phyloP scores from a whole-genome alignment of 1,140 invertebrate species.

The Agrilus planipennis region DNA sequence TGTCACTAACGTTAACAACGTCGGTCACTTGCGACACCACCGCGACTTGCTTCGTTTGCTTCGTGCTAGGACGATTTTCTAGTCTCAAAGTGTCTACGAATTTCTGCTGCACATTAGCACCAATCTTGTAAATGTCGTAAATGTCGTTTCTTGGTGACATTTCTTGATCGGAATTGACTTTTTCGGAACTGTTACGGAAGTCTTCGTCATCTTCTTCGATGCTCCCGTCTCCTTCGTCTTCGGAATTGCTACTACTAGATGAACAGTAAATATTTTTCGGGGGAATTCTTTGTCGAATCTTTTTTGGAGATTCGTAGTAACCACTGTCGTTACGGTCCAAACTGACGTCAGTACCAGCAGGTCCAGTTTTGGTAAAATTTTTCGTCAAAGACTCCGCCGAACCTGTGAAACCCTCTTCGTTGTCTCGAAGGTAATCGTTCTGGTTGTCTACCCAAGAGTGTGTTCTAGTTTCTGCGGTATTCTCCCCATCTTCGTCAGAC shows the following conservation, averaged over 20 bases:
- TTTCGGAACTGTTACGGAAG: slow-evolving; percentile 3
- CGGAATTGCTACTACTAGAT: slow-evolving; percentile 13
- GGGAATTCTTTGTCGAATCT: slow-evolving; percentile 26
- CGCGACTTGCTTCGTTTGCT: no score
- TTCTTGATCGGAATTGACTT: neutral
- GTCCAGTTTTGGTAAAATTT: no score
- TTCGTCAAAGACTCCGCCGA: slow-evolving; percentile 7
- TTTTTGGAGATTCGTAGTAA: slow-evolving; percentile 25
- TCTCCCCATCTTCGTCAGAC: slow-evolving; percentile 9
- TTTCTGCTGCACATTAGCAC: slow-evolving; percentile 28
- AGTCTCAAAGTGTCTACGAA: no score
- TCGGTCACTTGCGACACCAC: no score
- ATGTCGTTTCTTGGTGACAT: neutral
- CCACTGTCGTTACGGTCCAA: slow-evolving; percentile 26
- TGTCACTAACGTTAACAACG: no score
- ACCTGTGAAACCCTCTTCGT: neutral
- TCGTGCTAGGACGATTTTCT: no score
- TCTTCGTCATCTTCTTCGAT: slow-evolving; percentile 28
- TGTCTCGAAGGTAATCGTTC: slow-evolving; percentile 16
- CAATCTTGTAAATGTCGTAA: slow-evolving; percentile 30
- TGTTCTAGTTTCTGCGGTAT: slow-evolving; percentile 16
- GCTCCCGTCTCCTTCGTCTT: no score
- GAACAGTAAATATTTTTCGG: slow-evolving; percentile 25
- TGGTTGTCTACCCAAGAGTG: slow-evolving; percentile 28
- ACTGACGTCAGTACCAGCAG: neutral